A percentile compares a stretch with the other conserved stretches of the same genome.
These are phyloP conservation scores for Dynastes hyllus DNA, from an alignment of 2,888 invertebrate genomes.

Conservation along the genomic window DNA sequence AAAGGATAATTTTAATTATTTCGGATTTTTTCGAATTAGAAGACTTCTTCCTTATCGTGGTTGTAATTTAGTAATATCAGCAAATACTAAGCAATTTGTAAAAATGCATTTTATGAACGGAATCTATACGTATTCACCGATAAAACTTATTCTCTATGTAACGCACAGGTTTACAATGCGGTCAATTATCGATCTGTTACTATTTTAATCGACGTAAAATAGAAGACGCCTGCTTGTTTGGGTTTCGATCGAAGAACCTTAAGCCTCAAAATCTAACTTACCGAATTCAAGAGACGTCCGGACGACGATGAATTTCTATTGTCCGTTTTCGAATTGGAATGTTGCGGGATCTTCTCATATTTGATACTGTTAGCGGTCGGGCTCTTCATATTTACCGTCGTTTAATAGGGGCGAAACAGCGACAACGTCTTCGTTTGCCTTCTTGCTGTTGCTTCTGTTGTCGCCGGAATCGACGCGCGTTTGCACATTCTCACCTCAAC, in stretches of 20 bases:
- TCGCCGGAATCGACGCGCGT: constrained; percentile 4
- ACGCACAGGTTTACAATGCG: constrained; percentile 45
- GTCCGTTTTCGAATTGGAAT: constrained; percentile 65
- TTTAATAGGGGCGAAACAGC: neutral
- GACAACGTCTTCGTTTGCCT: constrained; percentile 12
- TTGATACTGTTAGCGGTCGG: constrained; percentile 63
- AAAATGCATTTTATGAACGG: too few relatives aligned
- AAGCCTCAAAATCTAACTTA: constrained; percentile 54
- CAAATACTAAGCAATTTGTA: too few relatives aligned
- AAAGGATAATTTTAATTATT: too few relatives aligned
- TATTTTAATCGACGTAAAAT: constrained; percentile 29
- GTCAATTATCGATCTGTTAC: constrained; percentile 52
- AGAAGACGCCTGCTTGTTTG: neutral
- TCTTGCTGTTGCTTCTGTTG: neutral
- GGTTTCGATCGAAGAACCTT: too few relatives aligned
- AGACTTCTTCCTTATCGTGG: too few relatives aligned
- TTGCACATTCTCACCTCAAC: constrained; percentile 19
- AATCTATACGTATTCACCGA: neutral
- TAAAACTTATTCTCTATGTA: too few relatives aligned
- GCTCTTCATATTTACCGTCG: constrained; percentile 19
- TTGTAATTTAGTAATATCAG: too few relatives aligned
- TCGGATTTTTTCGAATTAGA: too few relatives aligned
- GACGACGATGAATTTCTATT: constrained; percentile 60
- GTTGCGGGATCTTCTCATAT: constrained; percentile 69
- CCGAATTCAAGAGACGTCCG: constrained; percentile 59